Base-by-base conservation (phyloP, 1,140 invertebrate species). In the Sesamia nonagrioides region DNA sequence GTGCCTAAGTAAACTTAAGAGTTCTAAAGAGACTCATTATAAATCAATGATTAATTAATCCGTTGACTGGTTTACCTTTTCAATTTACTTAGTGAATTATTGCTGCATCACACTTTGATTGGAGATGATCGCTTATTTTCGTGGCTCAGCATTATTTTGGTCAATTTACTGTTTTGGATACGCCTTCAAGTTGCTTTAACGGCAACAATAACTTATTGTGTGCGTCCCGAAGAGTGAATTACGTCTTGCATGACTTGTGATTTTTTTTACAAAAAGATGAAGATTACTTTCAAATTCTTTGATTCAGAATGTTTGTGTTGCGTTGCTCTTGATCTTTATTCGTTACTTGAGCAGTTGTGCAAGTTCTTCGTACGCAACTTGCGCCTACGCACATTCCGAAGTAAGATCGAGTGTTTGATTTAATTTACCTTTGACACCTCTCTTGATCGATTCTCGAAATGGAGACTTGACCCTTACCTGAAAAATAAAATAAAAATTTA, bases 351-450 rank as follows among this genome's bases (percentile, higher is more conserved):
- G 61, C 13, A 8, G 76, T 74, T 74, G 71, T 74, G 54, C 71
- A 74, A 58, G 71, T 33, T 75, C 7, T 37, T 50, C 73, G 40
- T 48, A 77, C 52, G 69, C 69, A 76, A 77, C 79, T 27, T 42
- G 33, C 78, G 78, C 81, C 81, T 40, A 83, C 81, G 78, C 81
- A 74, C 77, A 77, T 82, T 82, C 81, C 56, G 40, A 7, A 15
- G 6, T 52, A 21, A 6, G n/a, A 21, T 42, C 18, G 18, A 5
- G 35, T 7, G 42, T 50, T 58, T 11, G 45, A 54, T 52, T 54
- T 58, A 63, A 56, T 73, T 78, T 81, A 81, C 80, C 80, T 78
- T 73, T 81, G 68, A 77, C 75, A 77, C 58, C 13, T 61, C 66
- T 54, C 13, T 18, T 58, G 5, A 58, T 73, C 13, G 33, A 58